Evolutionary conservation across 2,797 vertebrate species (phyloP).

Genomic region (Tachyglossus aculeatus): DNA sequence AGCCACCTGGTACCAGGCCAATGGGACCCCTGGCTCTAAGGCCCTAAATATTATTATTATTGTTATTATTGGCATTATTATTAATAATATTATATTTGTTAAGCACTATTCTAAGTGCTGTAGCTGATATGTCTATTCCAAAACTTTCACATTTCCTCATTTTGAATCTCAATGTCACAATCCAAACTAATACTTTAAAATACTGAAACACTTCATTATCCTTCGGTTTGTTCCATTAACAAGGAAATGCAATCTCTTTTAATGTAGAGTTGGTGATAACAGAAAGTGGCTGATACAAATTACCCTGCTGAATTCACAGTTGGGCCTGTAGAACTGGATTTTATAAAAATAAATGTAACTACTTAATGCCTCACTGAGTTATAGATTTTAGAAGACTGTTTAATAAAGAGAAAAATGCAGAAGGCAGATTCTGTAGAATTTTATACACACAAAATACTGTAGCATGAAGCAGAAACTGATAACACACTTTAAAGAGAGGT

Average conservation of each 20-base stretch:
- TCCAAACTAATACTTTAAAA: slow-evolving; percentile 59
- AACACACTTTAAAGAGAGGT: slow-evolving; percentile 47
- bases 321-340: slow-evolving; percentile 61
- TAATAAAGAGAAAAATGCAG: slow-evolving; percentile 74
- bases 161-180: slow-evolving; percentile 46
- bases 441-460: slow-evolving; percentile 50
- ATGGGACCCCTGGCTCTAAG: slow-evolving; percentile 9
- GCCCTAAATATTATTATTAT: too few relatives aligned
- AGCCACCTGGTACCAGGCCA: not conserved
- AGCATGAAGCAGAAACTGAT: slow-evolving; percentile 42
- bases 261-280: slow-evolving; percentile 73
- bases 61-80: too few relatives aligned
- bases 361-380: slow-evolving; percentile 75
- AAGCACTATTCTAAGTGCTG: too few relatives aligned
- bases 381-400: slow-evolving; percentile 74
- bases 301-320: slow-evolving; percentile 74
- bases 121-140: slow-evolving; percentile 39
- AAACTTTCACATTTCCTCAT: slow-evolving; percentile 26
- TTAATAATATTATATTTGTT: too few relatives aligned
- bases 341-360: slow-evolving; percentile 74
- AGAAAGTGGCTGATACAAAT: slow-evolving; percentile 66
- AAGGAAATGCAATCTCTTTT: slow-evolving; percentile 69
- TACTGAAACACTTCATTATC: slow-evolving; percentile 56
- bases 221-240: slow-evolving; percentile 62
- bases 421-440: slow-evolving; percentile 69